Evolutionary conservation across 1,140 invertebrate genomes (phyloP), one percentile per base, ranked within the genome.

Genomic region (Neodiprion pinetum): DNA sequence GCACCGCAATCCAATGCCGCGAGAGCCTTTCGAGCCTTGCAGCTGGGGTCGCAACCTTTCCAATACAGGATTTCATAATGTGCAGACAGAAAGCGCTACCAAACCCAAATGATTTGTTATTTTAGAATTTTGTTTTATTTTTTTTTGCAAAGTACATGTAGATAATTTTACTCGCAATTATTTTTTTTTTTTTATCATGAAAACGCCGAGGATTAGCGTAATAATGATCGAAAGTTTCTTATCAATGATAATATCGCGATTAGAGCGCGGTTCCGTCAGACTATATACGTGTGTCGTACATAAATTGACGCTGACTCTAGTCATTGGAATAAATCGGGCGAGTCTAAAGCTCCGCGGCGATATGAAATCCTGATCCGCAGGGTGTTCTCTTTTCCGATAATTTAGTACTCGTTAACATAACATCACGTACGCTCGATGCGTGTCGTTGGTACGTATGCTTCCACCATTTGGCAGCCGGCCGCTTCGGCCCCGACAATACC

Each of bases 341-440:
- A 78, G 67, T 74, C 68, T 78, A 72, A 74, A 83, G 81, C 81
- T 85, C 83, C 75, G 72, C 77, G 53, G 69, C 74, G 50, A 67
- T 76, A 83, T 85, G 79, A 70, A 71, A 80, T 74, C 84, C 83
- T 85, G 83, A 73, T 85, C 82, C 78, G 74, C 75, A 66, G 76
- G 67, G 77, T 77, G 75, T 75, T 73, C 81, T 84, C 82, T 85
- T 85, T 85, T 85, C 84, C 84, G 83, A 85, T 85, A 85, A 85
- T 85, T 84, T 84, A 82, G 76, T 77, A 79, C 75, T 84, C 81
- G 84, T 85, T 85, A 85, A 81, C 82, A 83, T 84, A 83, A 81
- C 40, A 28, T 53, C 48, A 70, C 17, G 53, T 65, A 47, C 67
- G 14, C 53, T 17, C 53, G 53, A 61, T 40, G 53, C 53, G 11